A percentile compares a stretch with the other conserved stretches of the same genome.
Conservation (phyloP, 1,140 invertebrate species). For the Metaphire vulgaris region DNA sequence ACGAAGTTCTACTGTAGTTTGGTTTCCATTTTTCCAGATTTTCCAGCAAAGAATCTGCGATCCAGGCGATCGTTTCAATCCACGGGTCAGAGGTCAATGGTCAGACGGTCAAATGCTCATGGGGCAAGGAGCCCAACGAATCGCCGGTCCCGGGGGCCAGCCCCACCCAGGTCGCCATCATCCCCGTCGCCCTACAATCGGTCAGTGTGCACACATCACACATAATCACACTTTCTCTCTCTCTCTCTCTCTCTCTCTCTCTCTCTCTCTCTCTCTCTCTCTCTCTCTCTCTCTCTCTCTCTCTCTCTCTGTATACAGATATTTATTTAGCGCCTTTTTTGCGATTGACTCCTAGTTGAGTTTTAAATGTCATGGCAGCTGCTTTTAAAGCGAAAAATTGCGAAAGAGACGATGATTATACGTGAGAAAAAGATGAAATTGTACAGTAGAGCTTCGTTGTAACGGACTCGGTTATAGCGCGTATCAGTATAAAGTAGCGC, state of each 20-base stretch:
- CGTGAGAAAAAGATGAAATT: too few relatives aligned
- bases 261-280: too few relatives aligned
- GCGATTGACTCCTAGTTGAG: background rate
- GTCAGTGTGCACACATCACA: background rate
- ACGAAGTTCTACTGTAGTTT: too few relatives aligned
- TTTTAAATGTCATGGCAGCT: too few relatives aligned
- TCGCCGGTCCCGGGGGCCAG: background rate
- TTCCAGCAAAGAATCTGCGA: slow-evolving; percentile 91
- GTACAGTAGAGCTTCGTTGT: too few relatives aligned
- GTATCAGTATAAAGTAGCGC: too few relatives aligned
- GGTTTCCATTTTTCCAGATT: slow-evolving; percentile 87
- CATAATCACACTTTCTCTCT: too few relatives aligned
- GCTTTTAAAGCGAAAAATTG: too few relatives aligned
- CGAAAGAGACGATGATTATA: too few relatives aligned
- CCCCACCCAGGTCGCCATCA: background rate
- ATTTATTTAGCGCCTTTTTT: background rate
- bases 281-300: too few relatives aligned
- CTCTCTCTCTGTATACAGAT: background rate
- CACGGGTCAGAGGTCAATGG: slow-evolving; percentile 96
- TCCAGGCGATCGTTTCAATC: slow-evolving; percentile 93
- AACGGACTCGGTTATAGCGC: too few relatives aligned
- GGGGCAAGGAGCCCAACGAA: slow-evolving; percentile 86
- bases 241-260: too few relatives aligned
- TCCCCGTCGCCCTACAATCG: background rate
- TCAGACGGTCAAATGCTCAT: slow-evolving; percentile 94